Evolutionary conservation across 2,888 invertebrate species (phyloP), one percentile per base, ranked within the genome.

Genomic region (Argynnis bischoffii): DNA sequence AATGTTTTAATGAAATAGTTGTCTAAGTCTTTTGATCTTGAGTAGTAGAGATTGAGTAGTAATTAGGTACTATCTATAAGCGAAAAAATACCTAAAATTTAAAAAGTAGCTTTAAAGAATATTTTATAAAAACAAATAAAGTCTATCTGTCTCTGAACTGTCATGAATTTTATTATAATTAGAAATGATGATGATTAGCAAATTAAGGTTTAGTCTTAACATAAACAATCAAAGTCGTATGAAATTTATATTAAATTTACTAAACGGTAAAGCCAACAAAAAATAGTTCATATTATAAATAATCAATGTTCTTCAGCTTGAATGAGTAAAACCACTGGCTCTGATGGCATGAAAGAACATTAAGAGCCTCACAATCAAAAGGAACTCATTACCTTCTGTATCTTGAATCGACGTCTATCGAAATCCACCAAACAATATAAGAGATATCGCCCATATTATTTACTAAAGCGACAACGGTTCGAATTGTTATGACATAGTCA

Each of bases 331-430:
- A 59, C 59, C 67, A 69, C 63, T 72, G 72, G 64, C 73, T 66
- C 71, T 65, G 69, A 72, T 66, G 70, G 60, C 54, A 56, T 70
- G 70, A 67, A 73, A 69, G 74, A 72, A 80, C 81, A 81, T 82
- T 81, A 79, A 81, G 81, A 77, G 77, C 77, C 76, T 78, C 79
- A 75, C 77, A 75, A 81, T 81, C 78, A 82, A 83, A 81, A 73
- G 80, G 75, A 79, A 74, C 79, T 82, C 67, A 79, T 82, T 84
- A 82, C 78, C 81, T 81, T 77, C 79, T 82, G 81, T 82, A 79
- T 78, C 79, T 80, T 83, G 81, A 84, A 86, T 84, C 85, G 85
- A 85, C 85, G 84, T 85, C 84, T 75, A 85, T 85, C 81, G 82
- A 83, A 78, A 80, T 84, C 84, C 77, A 69, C 67, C 76, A 81